These are phyloP conservation scores for Ageneiosus marmoratus DNA, from an alignment of 2,113 vertebrate genomes.

Conservation along the genomic window DNA sequence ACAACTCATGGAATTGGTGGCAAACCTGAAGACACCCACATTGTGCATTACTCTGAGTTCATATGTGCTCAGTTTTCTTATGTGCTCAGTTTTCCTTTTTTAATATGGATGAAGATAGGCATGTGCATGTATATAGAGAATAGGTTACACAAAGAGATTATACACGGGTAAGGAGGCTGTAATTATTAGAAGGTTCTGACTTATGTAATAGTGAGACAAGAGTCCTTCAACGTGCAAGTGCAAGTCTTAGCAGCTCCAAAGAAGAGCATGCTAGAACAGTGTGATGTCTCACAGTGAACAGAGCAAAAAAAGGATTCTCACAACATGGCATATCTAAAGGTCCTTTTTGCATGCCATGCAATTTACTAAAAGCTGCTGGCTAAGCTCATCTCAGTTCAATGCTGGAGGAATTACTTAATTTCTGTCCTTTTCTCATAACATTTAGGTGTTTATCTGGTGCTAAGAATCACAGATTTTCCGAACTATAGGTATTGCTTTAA, in stretches of 20 bases:
- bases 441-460: background rate
- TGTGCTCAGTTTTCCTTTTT: background rate
- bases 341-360: conserved; percentile 42
- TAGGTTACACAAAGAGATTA: conserved; percentile 39
- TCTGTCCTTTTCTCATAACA: background rate
- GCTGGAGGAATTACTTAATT: background rate
- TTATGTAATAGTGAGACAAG: conserved; percentile 38
- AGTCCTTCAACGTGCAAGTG: conserved; percentile 38
- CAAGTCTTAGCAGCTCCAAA: conserved; percentile 51
- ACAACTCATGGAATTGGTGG: background rate
- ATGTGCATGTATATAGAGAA: background rate
- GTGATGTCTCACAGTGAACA: conserved; percentile 31
- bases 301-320: conserved; percentile 31
- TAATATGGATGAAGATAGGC: background rate
- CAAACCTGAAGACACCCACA: conserved; percentile 12
- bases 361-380: conserved; percentile 48
- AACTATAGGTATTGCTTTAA: background rate
- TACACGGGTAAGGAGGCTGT: conserved; percentile 25
- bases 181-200: background rate
- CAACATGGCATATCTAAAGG: conserved; percentile 33
- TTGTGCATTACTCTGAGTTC: background rate
- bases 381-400: background rate
- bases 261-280: conserved; percentile 56
- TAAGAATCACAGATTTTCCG: background rate
- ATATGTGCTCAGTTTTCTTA: background rate